phyloP scores from a whole-genome alignment of 2,888 invertebrate genomes.

The Anoplius nigerrimus region DNA sequence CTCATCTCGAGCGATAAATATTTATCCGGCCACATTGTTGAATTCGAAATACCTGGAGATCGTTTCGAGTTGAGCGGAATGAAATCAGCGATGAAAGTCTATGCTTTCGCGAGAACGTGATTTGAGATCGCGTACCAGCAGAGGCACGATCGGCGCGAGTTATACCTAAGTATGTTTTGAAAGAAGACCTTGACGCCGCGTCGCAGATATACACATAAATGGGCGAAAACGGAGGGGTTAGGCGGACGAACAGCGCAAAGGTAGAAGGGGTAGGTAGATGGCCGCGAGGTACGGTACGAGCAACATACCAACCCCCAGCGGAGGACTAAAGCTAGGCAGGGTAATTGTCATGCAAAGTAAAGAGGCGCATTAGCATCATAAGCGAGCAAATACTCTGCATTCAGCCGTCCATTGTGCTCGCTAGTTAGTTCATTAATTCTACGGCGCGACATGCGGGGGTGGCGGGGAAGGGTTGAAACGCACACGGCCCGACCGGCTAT shows the following conservation, averaged over 20 bases:
- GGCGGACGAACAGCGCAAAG: conserved; percentile 22
- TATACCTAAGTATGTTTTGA: too few species aligned
- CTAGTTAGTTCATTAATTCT: conserved; percentile 72
- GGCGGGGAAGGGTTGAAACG: not conserved
- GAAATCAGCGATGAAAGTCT: too few species aligned
- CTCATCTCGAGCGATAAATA: too few species aligned
- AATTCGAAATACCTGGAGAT: too few species aligned
- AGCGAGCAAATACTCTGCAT: conserved; percentile 70
- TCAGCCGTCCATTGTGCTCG: conserved; percentile 64
- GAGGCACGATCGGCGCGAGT: too few species aligned
- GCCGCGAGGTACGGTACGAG: conserved; percentile 33
- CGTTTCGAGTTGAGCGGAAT: too few species aligned
- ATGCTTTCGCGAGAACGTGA: too few species aligned
- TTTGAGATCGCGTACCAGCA: too few species aligned
- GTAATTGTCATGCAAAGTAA: conserved; percentile 73
- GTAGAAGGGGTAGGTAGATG: conserved; percentile 25
- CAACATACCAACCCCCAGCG: conserved; percentile 34
- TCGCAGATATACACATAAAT: too few species aligned
- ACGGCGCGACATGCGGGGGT: conserved; percentile 26
- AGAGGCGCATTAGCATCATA: conserved; percentile 72
- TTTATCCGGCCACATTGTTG: too few species aligned
- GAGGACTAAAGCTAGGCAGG: conserved; percentile 45
- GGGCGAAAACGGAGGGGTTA: conserved; percentile 10
- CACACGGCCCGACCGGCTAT: not conserved
- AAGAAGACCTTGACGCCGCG: too few species aligned